These are phyloP conservation scores for Colletes latitarsis DNA, from an alignment of 1,140 invertebrate genomes.

Conservation along the genomic window DNA sequence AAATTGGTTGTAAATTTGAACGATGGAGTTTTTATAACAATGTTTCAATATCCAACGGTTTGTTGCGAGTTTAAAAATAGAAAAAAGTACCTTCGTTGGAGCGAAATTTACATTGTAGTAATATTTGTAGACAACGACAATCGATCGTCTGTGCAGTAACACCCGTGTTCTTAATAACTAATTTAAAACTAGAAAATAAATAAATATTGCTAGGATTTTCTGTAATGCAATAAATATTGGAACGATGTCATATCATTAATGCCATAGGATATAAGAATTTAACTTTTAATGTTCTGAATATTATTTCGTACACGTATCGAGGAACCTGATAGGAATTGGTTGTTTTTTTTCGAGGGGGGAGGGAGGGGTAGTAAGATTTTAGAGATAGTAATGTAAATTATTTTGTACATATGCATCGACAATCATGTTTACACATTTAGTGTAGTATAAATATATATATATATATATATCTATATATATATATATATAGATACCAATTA, in stretches of 20 bases:
- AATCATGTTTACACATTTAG: slow-evolving; percentile 69
- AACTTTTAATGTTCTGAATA: slow-evolving; percentile 14
- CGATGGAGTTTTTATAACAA: not conserved
- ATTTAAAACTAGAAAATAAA: not conserved
- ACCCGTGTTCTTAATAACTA: not conserved
- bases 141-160: not conserved
- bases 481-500: slow-evolving; percentile 32
- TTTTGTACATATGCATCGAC: slow-evolving; percentile 74
- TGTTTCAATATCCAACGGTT: not conserved
- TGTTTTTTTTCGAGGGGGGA: not conserved
- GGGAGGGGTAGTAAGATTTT: slow-evolving; percentile 53
- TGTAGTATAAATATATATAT: slow-evolving; percentile 59
- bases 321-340: slow-evolving; percentile 28
- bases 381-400: slow-evolving; percentile 66
- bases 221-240: not conserved
- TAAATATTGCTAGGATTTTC: not conserved
- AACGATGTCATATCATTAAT: not conserved
- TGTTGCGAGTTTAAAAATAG: not conserved
- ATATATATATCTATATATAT: too few species aligned
- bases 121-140: not conserved
- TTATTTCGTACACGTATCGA: slow-evolving; percentile 38
- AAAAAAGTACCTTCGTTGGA: not conserved
- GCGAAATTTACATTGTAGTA: not conserved
- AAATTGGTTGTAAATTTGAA: not conserved
- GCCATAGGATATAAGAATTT: not conserved